A percentile compares a stretch with the other conserved stretches of the same genome.
phyloP scores from a whole-genome alignment of 2,888 invertebrate species.

The Rhaphigaster nebulosa region DNA sequence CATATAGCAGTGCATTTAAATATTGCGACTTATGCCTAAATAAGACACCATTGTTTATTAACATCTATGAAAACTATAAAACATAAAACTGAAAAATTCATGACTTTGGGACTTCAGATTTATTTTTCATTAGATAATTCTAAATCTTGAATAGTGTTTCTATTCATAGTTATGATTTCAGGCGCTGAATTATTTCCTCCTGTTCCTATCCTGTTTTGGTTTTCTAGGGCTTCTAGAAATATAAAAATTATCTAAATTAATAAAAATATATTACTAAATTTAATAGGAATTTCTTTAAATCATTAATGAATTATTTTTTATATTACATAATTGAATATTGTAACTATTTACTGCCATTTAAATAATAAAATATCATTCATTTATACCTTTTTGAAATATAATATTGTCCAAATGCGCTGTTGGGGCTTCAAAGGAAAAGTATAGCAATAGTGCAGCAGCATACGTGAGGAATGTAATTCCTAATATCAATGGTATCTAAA shows the following conservation, averaged over 20 bases:
- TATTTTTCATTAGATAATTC: neutral
- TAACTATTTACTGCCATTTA: neutral
- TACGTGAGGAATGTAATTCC: neutral
- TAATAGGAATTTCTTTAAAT: neutral
- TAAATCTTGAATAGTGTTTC: neutral
- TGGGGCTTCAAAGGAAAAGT: constrained; percentile 47
- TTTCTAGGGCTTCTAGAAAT: neutral
- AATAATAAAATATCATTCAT: neutral
- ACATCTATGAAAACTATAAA: neutral
- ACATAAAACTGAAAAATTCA: neutral
- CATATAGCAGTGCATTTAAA: neutral
- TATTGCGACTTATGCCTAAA: neutral
- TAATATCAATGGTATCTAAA: constrained; percentile 40
- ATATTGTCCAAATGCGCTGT: constrained; percentile 2
- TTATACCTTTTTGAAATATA: constrained; percentile 17
- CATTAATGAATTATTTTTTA: neutral
- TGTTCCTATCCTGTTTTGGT: neutral
- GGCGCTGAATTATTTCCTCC: neutral
- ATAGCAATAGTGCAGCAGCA: neutral
- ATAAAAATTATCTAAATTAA: neutral
- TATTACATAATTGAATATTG: neutral
- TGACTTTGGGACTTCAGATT: neutral
- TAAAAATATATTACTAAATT: neutral
- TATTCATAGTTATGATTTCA: neutral
- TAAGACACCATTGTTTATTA: neutral